Base-by-base conservation (phyloP, 1,140 invertebrate genomes). In the Temnothorax longispinosus region DNA sequence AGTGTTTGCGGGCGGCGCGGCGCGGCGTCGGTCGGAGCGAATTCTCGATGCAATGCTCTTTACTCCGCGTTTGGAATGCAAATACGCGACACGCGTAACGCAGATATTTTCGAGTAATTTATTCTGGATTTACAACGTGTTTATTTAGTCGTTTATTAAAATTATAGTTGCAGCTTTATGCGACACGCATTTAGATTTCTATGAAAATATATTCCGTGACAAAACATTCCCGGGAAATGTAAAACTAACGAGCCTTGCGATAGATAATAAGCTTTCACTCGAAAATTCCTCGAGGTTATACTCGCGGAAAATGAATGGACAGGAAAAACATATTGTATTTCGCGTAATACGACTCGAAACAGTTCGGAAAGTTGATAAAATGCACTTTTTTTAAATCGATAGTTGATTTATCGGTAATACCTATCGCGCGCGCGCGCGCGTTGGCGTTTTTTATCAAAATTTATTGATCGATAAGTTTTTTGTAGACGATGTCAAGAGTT, bases 71-170 rank as follows among this genome's bases (percentile, higher is more conserved):
- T 82, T 74, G 41, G 27, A 82, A 74, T 74, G 38, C 52, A 74
- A 74, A 74, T 54, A 58, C 78, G 50, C 50, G 32, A 21, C 64
- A 71, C 38, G n/a, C 21, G 35, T 80, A 81, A 54, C 27, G 54
- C 18, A 41, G 44, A 72, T 74, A 82, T 74, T 74, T 82, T 74
- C 35, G 41, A 58, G 35, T 82, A 74, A 82, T 74, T 60, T 74
- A 32, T 60, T 74, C 41, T 13, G 52, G 38, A 69, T 74, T 74
- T 82, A 47, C n/a, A 27, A 15, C 67, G 67, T 58, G 38, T 72
- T 74, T 82, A 82, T 81, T 72, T 58, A 47, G 8, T 72, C 52
- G 50, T 74, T 82, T 60, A 71, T 54, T 69, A 56, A 81, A 81
- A 81, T 81, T 81, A 4, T 54, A 44, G 38, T 18, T 62, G 32